Evolutionary conservation across 1,140 invertebrate genomes (phyloP), one percentile per base, ranked within the genome.

Genomic region (Muscidifurax raptorellus): DNA sequence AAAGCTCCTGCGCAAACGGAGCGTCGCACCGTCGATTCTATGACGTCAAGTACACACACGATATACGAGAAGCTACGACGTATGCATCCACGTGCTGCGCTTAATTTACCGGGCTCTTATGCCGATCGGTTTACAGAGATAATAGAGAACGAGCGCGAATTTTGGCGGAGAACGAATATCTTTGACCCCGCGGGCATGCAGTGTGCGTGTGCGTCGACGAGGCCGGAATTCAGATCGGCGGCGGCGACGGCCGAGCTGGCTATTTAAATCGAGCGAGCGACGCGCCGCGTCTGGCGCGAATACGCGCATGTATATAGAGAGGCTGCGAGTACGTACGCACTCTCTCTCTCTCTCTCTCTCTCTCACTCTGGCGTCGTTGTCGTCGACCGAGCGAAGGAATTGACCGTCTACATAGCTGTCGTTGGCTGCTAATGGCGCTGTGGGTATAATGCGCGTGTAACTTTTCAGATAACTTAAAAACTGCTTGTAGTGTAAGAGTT

Each of bases 101-200:
- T 40, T 6, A 6, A 40, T 10, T 40, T 40, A 40, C 10, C 4
- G 40, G 10, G 4, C 10, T 40, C 10, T 40, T 40, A 10, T 18
- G 52, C 5, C 52, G 52, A 59, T 59, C 52, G 22, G 18, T 59
- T 59, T 59, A n/a, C 59, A 28, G 52, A 82, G 12, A 15, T 12
- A 59, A 15, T 40, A 12, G 44, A n/a, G 5, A 13, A 64, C 1
- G 36, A 9, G 66, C 66, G 66, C 10, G 25, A 28, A 13, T 30
- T 27, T 30, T 69, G 66, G 66, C 66, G 13, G 72, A 44, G 67
- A 22, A 27, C 32, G 22, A 25, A 40, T 78, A 80, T 80, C 80
- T 72, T 79, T 83, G 80, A 82, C 85, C 81, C 47, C 71, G 66
- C 71, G 85, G 84, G 80, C 85, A 89, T 86, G 85, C 86, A 52